phyloP scores from a whole-genome alignment of 2,888 invertebrate species.

The Litoditis marina region DNA sequence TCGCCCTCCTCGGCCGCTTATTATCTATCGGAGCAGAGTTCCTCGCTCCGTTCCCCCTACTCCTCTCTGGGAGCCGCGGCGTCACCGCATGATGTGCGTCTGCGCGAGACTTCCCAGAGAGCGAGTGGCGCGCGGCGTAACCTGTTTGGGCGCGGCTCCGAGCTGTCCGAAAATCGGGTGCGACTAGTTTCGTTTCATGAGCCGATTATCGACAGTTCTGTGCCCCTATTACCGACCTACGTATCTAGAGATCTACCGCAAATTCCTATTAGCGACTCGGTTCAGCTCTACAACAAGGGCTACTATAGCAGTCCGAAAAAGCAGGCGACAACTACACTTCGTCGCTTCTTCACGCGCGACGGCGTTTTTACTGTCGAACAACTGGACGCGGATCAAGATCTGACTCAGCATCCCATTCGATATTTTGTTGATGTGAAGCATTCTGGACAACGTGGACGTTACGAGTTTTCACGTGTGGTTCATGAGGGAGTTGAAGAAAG shows the following conservation, averaged over 20 bases:
- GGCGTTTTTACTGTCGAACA: slow-evolving; percentile 27
- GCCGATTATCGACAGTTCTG: slow-evolving; percentile 2
- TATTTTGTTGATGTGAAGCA: slow-evolving; percentile 45
- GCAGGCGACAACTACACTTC: slow-evolving; percentile 18
- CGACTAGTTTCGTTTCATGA: slow-evolving; percentile 31
- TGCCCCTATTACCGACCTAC: not conserved
- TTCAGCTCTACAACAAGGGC: slow-evolving; percentile 33
- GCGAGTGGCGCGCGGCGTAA: slow-evolving; percentile 27
- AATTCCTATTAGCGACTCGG: slow-evolving; percentile 27
- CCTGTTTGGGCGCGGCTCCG: slow-evolving; percentile 28
- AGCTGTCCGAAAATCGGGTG: slow-evolving; percentile 20
- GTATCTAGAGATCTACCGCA: slow-evolving; percentile 20
- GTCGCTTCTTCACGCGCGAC: slow-evolving; percentile 25
- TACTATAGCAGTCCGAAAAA: slow-evolving; percentile 25
- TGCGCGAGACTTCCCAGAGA: not conserved
- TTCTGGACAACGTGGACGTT: slow-evolving; percentile 26
- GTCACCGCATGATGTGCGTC: not conserved
- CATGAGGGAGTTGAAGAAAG: slow-evolving; percentile 40
- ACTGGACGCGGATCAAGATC: slow-evolving; percentile 25
- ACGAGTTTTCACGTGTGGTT: slow-evolving; percentile 19
- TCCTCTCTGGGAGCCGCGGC: slow-evolving; percentile 12
- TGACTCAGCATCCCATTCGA: slow-evolving; percentile 41
- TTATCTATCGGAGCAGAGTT: slow-evolving; percentile 35
- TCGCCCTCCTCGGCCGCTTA: slow-evolving; percentile 34
- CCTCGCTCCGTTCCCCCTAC: slow-evolving; percentile 30